A percentile compares a stretch with the other conserved stretches of the same genome.
Evolutionary conservation across 2,797 vertebrate species (phyloP).

Genomic region (Melanogrammus aeglefinus): DNA sequence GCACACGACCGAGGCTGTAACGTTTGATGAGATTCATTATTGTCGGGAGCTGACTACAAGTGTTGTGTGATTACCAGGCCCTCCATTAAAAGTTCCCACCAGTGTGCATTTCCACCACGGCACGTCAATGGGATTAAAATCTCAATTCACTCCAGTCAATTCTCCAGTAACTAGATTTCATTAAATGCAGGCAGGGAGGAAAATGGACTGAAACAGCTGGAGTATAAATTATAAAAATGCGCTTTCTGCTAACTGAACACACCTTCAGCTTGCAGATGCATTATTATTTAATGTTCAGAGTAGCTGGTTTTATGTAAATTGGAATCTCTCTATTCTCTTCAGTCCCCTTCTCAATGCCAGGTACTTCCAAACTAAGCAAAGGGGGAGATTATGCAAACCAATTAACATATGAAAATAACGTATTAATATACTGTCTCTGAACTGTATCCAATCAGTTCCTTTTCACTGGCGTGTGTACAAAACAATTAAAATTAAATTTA

Average conservation of each 20-base stretch:
- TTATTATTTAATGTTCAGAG: constrained; percentile 99
- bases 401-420: constrained; percentile 99
- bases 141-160: constrained; percentile 98
- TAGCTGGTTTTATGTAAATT: constrained; percentile 98
- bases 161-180: constrained; percentile 99
- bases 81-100: constrained; percentile 92
- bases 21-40: constrained; percentile 98
- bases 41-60: constrained; percentile 90
- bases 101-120: constrained; percentile 88
- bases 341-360: constrained; percentile 90
- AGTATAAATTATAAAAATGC: constrained; percentile 99
- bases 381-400: constrained; percentile 98
- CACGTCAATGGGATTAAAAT: constrained; percentile 98
- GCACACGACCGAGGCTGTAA: constrained; percentile 82
- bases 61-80: constrained; percentile 94
- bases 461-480: constrained; percentile 99
- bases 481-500: constrained; percentile 99
- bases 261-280: constrained; percentile 95
- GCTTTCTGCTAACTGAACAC: constrained; percentile 98
- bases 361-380: constrained; percentile 92
- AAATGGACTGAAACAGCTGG: constrained; percentile 98
- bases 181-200: constrained; percentile 95
- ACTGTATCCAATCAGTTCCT: constrained; percentile 99
- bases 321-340: constrained; percentile 88
- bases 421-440: constrained; percentile 99